Base-by-base conservation (phyloP, 2,797 vertebrate genomes). In the Microcaecilia unicolor region DNA sequence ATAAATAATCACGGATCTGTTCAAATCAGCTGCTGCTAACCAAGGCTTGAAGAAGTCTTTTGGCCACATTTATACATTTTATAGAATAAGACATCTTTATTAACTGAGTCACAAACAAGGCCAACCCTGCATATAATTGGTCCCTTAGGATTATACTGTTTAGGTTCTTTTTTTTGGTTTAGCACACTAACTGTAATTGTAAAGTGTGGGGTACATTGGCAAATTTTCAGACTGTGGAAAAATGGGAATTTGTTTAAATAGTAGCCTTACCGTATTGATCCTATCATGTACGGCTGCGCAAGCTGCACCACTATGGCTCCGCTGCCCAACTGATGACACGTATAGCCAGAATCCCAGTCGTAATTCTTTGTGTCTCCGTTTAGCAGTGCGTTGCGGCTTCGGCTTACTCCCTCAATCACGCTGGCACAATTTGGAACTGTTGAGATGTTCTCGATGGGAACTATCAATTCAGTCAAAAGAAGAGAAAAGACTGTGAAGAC, bases 321-420 rank as follows among this genome's bases (percentile, higher is more conserved):
- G 0, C 93, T 97, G 28, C 94, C 94, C 29, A 99, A 86, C 69
- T 99, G 95, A 38, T 99, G 95, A 56, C 95, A 99, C 0, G 95
- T 99, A 66, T 99, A 99, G 4, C 95, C 95, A 0, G 92, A 99
- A 75, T 99, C 96, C 94, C 95, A 99, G 13, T 99, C 96, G 8
- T 98, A 99, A 73, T 95, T 94, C 41, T 88, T 90, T 0, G 91
- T 99, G 81, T 98, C 94, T 5, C 94, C 94, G 13, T 97, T 99
- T 46, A 97, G 72, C 66, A 99, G 70, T 10, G 96, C 92, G 7
- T 99, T 97, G 24, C 94, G 83, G 72, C 94, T 89, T 7, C 94
- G 90, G 55, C 95, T 97, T 40, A 99, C 93, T 0, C 95, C 95
- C 68, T 99, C 95, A 3, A 95, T 82, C 35, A 99, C 95, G 3